These are phyloP conservation scores for Rhorus exstirpatorius DNA, from an alignment of 2,888 invertebrate genomes.

Conservation along the genomic window DNA sequence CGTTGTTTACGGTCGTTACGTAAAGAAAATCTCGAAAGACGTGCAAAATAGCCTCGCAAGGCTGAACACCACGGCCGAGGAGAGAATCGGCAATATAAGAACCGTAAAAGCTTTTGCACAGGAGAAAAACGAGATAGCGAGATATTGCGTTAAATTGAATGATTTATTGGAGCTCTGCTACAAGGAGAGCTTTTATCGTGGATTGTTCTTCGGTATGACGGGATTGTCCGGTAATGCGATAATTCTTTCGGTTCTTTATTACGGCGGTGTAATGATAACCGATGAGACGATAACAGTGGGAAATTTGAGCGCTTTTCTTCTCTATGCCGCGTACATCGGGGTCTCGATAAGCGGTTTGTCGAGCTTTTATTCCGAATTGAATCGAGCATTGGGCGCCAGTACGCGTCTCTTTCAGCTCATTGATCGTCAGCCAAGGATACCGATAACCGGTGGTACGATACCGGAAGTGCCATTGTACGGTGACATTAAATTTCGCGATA, in stretches of 20 bases:
- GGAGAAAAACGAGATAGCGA: conserved; percentile 91
- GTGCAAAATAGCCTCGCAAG: conserved; percentile 91
- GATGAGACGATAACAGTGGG: conserved; percentile 93
- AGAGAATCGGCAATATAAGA: conserved; percentile 95
- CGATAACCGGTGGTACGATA: conserved; percentile 88
- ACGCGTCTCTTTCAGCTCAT: conserved; percentile 95
- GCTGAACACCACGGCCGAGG: conserved; percentile 90
- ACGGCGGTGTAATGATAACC: conserved; percentile 96
- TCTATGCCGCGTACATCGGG: conserved; percentile 98
- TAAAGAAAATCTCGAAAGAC: conserved; percentile 93
- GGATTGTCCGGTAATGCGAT: conserved; percentile 96
- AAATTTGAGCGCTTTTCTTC: conserved; percentile 95
- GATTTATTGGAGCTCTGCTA: conserved; percentile 93
- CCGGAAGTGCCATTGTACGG: conserved; percentile 87
- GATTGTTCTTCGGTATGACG: conserved; percentile 96
- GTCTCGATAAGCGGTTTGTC: conserved; percentile 96
- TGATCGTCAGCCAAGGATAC: conserved; percentile 93
- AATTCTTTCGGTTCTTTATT: conserved; percentile 96
- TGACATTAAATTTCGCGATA: conserved; percentile 91
- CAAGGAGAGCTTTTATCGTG: conserved; percentile 95
- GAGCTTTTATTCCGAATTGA: conserved; percentile 97
- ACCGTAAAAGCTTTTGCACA: conserved; percentile 97
- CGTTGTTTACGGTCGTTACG: conserved; percentile 93
- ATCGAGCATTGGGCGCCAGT: conserved; percentile 97
- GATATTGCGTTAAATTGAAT: conserved; percentile 90